phyloP scores from a whole-genome alignment of 1,140 invertebrate genomes.

The Galendromus occidentalis region DNA sequence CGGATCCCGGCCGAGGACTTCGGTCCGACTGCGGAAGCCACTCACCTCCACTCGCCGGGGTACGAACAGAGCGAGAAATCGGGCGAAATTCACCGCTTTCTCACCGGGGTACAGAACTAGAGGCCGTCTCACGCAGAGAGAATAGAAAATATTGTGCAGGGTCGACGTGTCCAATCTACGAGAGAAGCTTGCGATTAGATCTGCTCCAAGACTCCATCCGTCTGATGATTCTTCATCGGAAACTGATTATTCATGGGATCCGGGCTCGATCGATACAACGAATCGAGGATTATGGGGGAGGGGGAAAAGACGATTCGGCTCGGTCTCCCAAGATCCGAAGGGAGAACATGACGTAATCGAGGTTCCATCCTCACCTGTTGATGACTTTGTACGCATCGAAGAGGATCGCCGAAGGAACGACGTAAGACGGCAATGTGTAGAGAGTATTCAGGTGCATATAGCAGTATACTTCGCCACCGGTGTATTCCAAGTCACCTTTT shows the following conservation, averaged over 20 bases:
- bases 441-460: slow-evolving; percentile 1
- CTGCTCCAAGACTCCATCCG: too few relatives aligned
- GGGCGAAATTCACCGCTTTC: background rate
- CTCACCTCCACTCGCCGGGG: background rate
- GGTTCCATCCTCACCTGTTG: background rate
- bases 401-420: background rate
- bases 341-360: background rate
- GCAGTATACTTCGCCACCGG: slow-evolving; percentile 8
- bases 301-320: too few relatives aligned
- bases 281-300: too few relatives aligned
- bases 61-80: slow-evolving; percentile 3
- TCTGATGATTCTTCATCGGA: too few relatives aligned
- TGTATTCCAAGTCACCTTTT: background rate
- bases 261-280: too few relatives aligned
- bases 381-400: slow-evolving; percentile 6
- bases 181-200: too few relatives aligned
- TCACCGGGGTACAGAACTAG: background rate
- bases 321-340: too few relatives aligned
- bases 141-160: slow-evolving; percentile 7
- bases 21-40: background rate
- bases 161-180: background rate
- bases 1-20: too few relatives aligned
- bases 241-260: too few relatives aligned
- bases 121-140: background rate
- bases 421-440: background rate